A percentile compares a stretch with the other conserved stretches of the same genome.
Conservation (phyloP, 2,888 invertebrate genomes). For the Globia sparganii region DNA sequence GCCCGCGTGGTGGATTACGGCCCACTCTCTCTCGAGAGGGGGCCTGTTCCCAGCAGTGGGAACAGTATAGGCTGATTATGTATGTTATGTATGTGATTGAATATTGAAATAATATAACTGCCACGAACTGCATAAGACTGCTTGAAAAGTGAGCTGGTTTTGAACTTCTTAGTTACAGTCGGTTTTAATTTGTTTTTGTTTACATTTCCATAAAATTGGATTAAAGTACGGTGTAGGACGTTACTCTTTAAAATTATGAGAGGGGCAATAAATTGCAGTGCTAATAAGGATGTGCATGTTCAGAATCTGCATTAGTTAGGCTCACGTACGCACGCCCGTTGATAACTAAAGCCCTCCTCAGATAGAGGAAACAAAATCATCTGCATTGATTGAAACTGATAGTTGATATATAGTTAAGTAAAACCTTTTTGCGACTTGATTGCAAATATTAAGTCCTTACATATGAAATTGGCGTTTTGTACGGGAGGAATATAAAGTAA, state of each 20-base stretch:
- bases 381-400: constrained; percentile 2
- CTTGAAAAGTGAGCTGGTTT: neutral
- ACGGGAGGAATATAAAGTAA: too few relatives aligned
- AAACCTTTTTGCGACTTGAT: neutral
- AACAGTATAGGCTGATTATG: too few relatives aligned
- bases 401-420: neutral
- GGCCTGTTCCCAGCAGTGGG: too few relatives aligned
- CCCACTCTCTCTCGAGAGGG: too few relatives aligned
- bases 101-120: neutral
- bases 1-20: too few relatives aligned
- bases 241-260: constrained; percentile 9
- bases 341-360: neutral
- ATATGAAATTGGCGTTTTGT: too few relatives aligned
- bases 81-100: too few relatives aligned
- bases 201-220: neutral
- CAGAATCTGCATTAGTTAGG: constrained; percentile 1
- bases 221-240: neutral
- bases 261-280: constrained; percentile 23
- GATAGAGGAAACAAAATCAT: neutral
- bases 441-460: too few relatives aligned
- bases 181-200: neutral
- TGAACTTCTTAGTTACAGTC: neutral
- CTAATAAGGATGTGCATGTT: constrained; percentile 43
- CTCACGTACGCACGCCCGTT: neutral
- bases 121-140: neutral